Conservation (phyloP, 2,888 invertebrate genomes). For the Drosophila mimica region DNA sequence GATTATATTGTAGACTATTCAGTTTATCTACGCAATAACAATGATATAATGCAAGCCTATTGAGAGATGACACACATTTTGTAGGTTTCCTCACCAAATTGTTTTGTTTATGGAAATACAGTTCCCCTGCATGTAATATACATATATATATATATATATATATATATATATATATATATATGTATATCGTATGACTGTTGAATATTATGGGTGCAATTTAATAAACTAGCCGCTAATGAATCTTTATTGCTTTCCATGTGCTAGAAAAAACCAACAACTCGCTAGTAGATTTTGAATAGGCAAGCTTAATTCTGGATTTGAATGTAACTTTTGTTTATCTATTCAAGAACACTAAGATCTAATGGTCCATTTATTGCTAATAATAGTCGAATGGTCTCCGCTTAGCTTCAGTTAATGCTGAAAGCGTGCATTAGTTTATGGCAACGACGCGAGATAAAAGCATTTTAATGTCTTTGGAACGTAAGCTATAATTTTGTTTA, state of each 20-base stretch:
- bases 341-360: constrained; percentile 4
- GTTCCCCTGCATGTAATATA: constrained; percentile 13
- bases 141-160: constrained; percentile 1
- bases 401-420: neutral
- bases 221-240: constrained; percentile 47
- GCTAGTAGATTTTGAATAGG: constrained; percentile 1
- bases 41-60: constrained; percentile 27
- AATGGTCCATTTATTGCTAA: constrained; percentile 16
- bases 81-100: constrained; percentile 36
- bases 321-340: neutral
- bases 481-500: constrained; percentile 41
- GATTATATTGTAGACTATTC: neutral
- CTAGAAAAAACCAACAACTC: neutral
- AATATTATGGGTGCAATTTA: constrained; percentile 57
- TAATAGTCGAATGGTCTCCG: constrained; percentile 10
- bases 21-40: constrained; percentile 5
- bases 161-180: neutral
- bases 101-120: constrained; percentile 56
- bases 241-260: constrained; percentile 46
- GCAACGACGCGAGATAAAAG: constrained; percentile 62
- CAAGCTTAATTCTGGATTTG: constrained; percentile 21
- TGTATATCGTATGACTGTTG: constrained; percentile 21
- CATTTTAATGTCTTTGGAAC: constrained; percentile 76
- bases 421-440: constrained; percentile 38
- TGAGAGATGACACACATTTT: constrained; percentile 46